Evolutionary conservation across 2,888 invertebrate species (phyloP), one percentile per base, ranked within the genome.

Genomic region (Amblyteles armatorius): DNA sequence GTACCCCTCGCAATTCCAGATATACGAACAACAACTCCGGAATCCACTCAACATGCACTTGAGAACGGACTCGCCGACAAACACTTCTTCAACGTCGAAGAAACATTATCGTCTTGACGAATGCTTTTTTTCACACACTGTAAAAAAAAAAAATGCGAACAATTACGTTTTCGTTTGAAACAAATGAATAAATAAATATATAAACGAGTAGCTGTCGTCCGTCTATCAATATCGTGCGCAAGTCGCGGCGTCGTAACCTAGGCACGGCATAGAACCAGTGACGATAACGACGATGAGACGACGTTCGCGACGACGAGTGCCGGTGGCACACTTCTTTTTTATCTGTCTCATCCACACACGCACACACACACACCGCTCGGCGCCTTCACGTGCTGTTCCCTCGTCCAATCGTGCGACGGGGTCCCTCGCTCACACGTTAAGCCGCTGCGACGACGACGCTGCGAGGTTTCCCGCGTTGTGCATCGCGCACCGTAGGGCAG

Each of bases 311-410:
- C 52, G 52, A 36, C 76, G 57, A 73, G 72, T 73, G 57, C 68
- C 78, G 40, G 68, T 78, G 78, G 78, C 78, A 78, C 78, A 78
- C 78, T 78, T 78, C 55, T 57, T 73, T 57, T 40, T 57, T 55
- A 57, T 40, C 40, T 26, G 36, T 40, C 40, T 73, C 40, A 22
- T 36, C 63, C 63, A 5, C 63, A 85, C 87, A 83, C 84, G 82
- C 78, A 78, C 26, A 84, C 85, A 2, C 36, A 85, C 87, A 79
- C 84, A 83, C 80, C 74, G 87, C 86, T 87, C 83, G 22, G 79
- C 78, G 77, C 86, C 33, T 26, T 55, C 77, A 5, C 11, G 22
- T 26, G 26, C 11, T 22, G 69, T 74, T 19, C 65, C 55, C 82
- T 26, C 33, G 57, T 60, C 44, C 60, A 44, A 48, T 36, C 48